Percentiles rank a stretch among this genome's conserved stretches.
These are phyloP conservation scores for Diabrotica virgifera DNA, from an alignment of 1,140 invertebrate genomes.

Conservation along the genomic window DNA sequence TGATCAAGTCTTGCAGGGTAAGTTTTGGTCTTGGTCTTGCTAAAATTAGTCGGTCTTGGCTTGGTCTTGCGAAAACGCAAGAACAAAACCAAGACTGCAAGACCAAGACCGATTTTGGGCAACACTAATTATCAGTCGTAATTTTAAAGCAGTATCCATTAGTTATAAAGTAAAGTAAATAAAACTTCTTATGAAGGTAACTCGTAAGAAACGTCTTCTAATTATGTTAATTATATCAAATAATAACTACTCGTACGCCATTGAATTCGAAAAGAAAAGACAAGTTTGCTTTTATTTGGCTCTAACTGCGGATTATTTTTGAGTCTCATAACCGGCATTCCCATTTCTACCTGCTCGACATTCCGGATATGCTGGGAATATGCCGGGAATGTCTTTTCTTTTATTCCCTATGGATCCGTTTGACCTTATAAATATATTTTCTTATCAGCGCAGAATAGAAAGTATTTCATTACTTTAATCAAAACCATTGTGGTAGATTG, in stretches of 20 bases:
- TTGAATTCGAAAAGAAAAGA: slow-evolving; percentile 18
- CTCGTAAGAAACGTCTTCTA: too few species aligned
- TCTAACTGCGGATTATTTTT: slow-evolving; percentile 28
- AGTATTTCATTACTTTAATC: slow-evolving; percentile 22
- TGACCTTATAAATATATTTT: slow-evolving; percentile 24
- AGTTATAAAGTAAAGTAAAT: too few species aligned
- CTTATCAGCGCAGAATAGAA: slow-evolving; percentile 20
- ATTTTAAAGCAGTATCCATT: too few species aligned
- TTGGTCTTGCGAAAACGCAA: too few species aligned
- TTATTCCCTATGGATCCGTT: slow-evolving; percentile 22
- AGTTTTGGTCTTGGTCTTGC: too few species aligned
- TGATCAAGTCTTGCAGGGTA: too few species aligned
- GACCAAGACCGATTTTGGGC: too few species aligned
- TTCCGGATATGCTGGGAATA: slow-evolving; percentile 25
- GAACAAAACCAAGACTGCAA: too few species aligned
- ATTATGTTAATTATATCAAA: too few species aligned
- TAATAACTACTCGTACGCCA: neutral
- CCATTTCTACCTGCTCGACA: slow-evolving; percentile 24
- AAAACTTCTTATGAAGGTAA: too few species aligned
- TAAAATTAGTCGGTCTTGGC: too few species aligned
- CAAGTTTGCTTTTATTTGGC: slow-evolving; percentile 23
- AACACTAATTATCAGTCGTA: too few species aligned
- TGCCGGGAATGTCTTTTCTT: slow-evolving; percentile 15
- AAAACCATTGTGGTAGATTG: slow-evolving; percentile 12
- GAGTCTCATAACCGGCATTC: slow-evolving; percentile 29